A percentile compares a stretch with the other conserved stretches of the same genome.
Evolutionary conservation across 2,113 vertebrate species (phyloP).

Genomic region (Crocuta crocuta): DNA sequence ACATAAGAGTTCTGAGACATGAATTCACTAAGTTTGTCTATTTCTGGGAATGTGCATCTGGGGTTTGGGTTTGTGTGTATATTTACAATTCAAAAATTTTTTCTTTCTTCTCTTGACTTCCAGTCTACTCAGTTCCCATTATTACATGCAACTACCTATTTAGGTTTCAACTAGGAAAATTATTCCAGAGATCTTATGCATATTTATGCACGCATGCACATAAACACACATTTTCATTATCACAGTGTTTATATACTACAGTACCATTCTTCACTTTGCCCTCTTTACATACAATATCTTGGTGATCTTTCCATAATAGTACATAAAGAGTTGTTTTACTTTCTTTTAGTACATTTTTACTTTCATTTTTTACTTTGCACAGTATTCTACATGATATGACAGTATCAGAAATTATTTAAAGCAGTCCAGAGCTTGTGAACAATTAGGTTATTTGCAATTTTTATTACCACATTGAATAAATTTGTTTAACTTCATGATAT

Average conservation of each 20-base stretch:
- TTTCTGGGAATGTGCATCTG: neutral
- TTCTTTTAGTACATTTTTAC: neutral
- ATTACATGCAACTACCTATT: neutral
- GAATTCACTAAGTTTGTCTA: neutral
- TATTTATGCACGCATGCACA: neutral
- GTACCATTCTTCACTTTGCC: neutral
- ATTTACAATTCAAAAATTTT: neutral
- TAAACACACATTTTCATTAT: neutral
- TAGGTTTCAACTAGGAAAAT: neutral
- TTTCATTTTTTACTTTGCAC: neutral
- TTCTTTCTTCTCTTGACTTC: neutral
- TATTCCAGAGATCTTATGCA: neutral
- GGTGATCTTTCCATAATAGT: neutral
- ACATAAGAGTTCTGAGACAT: neutral
- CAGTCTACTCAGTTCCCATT: neutral
- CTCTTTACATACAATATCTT: neutral
- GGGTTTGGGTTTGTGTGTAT: neutral
- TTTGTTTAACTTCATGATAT: neutral
- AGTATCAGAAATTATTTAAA: neutral
- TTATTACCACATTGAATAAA: neutral
- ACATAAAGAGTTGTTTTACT: neutral
- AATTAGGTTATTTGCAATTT: neutral
- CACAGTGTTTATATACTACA: neutral
- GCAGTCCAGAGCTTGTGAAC: neutral
- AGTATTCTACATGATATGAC: neutral